Base-by-base conservation (phyloP, 2,797 vertebrate genomes). In the Catostomus latipinnis region DNA sequence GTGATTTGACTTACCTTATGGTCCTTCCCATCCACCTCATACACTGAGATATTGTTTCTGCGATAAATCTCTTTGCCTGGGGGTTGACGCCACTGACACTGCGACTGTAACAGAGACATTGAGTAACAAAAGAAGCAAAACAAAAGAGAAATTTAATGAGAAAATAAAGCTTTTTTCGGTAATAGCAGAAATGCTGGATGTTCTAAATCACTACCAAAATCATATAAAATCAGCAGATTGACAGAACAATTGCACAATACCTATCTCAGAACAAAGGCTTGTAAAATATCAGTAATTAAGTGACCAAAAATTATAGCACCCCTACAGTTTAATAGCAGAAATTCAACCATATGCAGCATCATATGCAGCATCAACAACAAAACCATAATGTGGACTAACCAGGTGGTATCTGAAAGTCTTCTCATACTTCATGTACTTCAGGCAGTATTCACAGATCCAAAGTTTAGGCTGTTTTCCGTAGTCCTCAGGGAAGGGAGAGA, bases 401-500 rank as follows among this genome's bases (percentile, higher is more conserved):
- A 97, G 91, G 85, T 98, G 97, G 69, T 95, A 94, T 86, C 96
- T 93, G 90, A 97, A 98, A 73, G 94, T 96, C 91, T 97, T 96
- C 92, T 98, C 96, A 0, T 93, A 96, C 88, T 98, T 98, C 97
- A 98, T 98, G 90, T 98, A 98, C 85, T 98, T 98, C 11, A 98
- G 95, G 88, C 97, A 98, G 91, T 95, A 98, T 89, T 98, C 97
- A 92, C 97, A 98, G 88, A 98, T 96, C 97, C 97, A 98, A 62
- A 98, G 94, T 78, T 97, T 98, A 48, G 96, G 97, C 90, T 98
- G 97, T 67, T 98, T 98, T 57, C 97, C 97, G 0, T 97, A 98
- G 82, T 98, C 97, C 77, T 98, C 97, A 0, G 97, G 97, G 85
- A 98, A 98, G 0, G 97, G 97, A 0, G 96, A 97, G 91, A 98